Evolutionary conservation across 2,888 invertebrate species (phyloP).

Genomic region (Ophion ventricosus): DNA sequence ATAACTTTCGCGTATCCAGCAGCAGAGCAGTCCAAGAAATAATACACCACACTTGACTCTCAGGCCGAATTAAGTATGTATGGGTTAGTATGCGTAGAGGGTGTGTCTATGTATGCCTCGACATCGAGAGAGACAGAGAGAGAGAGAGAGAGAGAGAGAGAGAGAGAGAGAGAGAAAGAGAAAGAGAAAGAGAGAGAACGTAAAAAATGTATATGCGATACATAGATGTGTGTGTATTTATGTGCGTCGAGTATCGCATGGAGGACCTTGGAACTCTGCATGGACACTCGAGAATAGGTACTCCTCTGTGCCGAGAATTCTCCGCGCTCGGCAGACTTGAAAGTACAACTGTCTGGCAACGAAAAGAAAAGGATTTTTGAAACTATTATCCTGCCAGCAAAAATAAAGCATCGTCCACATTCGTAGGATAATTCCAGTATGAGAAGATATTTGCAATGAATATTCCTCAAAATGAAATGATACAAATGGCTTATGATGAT

Average conservation of each 20-base stretch:
- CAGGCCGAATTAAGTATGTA: neutral
- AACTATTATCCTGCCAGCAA: conserved; percentile 3
- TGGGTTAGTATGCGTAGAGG: conserved; percentile 28
- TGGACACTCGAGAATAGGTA: conserved; percentile 61
- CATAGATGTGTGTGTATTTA: conserved; percentile 20
- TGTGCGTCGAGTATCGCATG: conserved; percentile 49
- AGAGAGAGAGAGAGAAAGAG: neutral
- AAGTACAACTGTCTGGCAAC: neutral
- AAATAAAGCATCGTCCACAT: neutral
- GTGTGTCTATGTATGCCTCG: neutral
- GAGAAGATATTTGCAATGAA: neutral
- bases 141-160: conserved; percentile 11
- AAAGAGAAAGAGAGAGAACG: conserved; percentile 21
- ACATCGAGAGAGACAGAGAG: conserved; percentile 1
- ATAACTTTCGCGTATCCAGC: conserved; percentile 17
- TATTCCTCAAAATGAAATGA: neutral
- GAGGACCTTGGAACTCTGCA: conserved; percentile 57
- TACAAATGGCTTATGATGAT: too few relatives aligned
- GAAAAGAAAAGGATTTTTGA: conserved; percentile 6
- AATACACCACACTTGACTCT: neutral
- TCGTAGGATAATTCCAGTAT: too few relatives aligned
- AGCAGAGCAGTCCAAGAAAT: neutral
- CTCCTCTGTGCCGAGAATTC: conserved; percentile 54
- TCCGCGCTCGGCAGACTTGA: neutral
- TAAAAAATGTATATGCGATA: conserved; percentile 29